Evolutionary conservation across 2,888 invertebrate genomes (phyloP).

Genomic region (Mythimna pallens): DNA sequence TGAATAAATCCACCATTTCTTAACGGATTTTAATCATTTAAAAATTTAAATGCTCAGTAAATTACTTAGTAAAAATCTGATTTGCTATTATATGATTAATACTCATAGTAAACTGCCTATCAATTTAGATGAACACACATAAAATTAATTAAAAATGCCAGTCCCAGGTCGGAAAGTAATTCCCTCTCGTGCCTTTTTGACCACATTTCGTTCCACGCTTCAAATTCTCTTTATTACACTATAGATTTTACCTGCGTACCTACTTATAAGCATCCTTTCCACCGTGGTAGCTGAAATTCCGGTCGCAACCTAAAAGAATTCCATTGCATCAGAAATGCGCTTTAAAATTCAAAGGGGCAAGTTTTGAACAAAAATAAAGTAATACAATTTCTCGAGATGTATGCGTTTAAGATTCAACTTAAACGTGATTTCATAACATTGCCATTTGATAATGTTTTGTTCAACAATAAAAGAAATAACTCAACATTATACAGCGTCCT

Average conservation of each 20-base stretch:
- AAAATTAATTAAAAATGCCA: constrained; percentile 19
- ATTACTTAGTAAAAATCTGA: no score
- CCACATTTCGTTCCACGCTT: constrained; percentile 20
- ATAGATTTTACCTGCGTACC: constrained; percentile 49
- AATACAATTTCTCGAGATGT: constrained; percentile 36
- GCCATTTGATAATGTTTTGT: no score
- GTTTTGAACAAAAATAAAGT: constrained; percentile 53
- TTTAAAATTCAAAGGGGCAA: constrained; percentile 50
- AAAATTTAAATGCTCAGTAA: no score
- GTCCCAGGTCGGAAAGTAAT: background rate
- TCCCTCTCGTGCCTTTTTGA: background rate
- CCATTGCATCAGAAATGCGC: constrained; percentile 58
- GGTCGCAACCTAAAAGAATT: constrained; percentile 56
- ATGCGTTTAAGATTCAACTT: constrained; percentile 1
- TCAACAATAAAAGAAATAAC: no score
- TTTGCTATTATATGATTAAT: no score
- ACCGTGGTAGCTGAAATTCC: constrained; percentile 50
- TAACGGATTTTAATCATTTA: no score
- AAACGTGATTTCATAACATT: background rate
- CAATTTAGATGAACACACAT: background rate
- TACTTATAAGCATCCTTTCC: constrained; percentile 44
- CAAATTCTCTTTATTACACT: constrained; percentile 47
- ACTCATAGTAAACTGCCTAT: background rate
- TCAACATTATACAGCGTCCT: no score
- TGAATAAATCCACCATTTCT: no score